Conservation (phyloP, 1,140 invertebrate species). For the Latrodectus geometricus region DNA sequence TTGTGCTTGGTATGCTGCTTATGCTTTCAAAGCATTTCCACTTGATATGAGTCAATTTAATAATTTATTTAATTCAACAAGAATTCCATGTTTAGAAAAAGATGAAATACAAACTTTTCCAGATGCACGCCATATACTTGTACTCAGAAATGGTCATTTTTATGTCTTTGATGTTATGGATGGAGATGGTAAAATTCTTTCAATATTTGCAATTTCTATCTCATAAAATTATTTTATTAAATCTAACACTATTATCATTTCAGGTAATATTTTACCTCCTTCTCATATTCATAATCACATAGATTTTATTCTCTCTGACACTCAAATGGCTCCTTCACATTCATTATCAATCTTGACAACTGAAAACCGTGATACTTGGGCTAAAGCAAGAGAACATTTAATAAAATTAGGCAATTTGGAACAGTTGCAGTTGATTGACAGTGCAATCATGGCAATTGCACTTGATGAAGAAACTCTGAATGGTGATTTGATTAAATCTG, state of each 20-base stretch:
- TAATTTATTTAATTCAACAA: slow-evolving; percentile 86
- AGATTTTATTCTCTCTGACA: slow-evolving; percentile 79
- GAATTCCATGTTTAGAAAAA: slow-evolving; percentile 84
- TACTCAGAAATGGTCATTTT: slow-evolving; percentile 88
- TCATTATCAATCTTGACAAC: slow-evolving; percentile 81
- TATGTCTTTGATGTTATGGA: slow-evolving; percentile 91
- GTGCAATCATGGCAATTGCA: slow-evolving; percentile 86
- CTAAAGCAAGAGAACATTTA: slow-evolving; percentile 79
- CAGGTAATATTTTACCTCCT: slow-evolving; percentile 82
- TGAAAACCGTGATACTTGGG: slow-evolving; percentile 88
- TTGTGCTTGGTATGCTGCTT: slow-evolving; percentile 92
- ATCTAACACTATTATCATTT: slow-evolving; percentile 47
- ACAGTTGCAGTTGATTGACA: slow-evolving; percentile 82
- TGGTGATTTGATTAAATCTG: slow-evolving; percentile 72
- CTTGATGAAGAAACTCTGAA: slow-evolving; percentile 78
- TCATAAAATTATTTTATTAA: neutral
- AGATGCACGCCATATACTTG: slow-evolving; percentile 81
- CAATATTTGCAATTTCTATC: neutral
- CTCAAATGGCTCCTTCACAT: slow-evolving; percentile 69
- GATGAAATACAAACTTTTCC: slow-evolving; percentile 79
- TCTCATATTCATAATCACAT: slow-evolving; percentile 81
- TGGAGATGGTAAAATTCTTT: slow-evolving; percentile 74
- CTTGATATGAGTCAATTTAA: slow-evolving; percentile 98
- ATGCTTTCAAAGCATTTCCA: slow-evolving; percentile 94
- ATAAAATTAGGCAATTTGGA: slow-evolving; percentile 77